These are phyloP conservation scores for Mechanitis mazaeus DNA, from an alignment of 2,888 invertebrate genomes.

Conservation along the genomic window DNA sequence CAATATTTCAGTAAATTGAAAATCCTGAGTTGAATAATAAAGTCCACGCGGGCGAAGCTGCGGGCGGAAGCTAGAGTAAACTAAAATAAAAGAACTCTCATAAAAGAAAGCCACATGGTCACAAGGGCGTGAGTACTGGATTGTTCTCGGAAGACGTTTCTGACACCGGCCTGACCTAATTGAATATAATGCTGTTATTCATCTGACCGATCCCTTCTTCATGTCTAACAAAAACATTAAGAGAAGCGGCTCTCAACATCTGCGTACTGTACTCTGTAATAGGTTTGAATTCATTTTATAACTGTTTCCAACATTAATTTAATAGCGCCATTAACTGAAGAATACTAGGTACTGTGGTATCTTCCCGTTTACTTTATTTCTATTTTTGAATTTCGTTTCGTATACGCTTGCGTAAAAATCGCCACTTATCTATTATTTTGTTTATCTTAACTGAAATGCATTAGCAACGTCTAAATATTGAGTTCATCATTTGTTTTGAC, in stretches of 20 bases:
- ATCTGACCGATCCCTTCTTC: constrained; percentile 49
- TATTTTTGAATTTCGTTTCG: constrained; percentile 30
- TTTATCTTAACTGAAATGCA: constrained; percentile 27
- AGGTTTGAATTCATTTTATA: constrained; percentile 47
- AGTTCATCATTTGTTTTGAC: constrained; percentile 2
- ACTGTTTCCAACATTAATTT: constrained; percentile 60
- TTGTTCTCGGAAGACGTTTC: constrained; percentile 69
- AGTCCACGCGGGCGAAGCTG: too few relatives aligned
- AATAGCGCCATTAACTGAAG: constrained; percentile 50
- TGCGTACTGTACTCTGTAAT: constrained; percentile 27
- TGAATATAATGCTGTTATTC: constrained; percentile 74
- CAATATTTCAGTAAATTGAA: too few relatives aligned
- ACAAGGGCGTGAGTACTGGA: constrained; percentile 60
- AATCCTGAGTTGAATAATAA: too few relatives aligned
- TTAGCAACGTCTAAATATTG: constrained; percentile 4
- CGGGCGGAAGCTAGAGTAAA: too few relatives aligned
- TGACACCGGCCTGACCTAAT: constrained; percentile 71
- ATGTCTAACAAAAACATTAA: constrained; percentile 59
- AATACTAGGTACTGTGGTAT: constrained; percentile 39
- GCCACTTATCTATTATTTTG: constrained; percentile 25
- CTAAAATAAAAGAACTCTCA: not conserved
- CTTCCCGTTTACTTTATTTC: constrained; percentile 34
- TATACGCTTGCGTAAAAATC: constrained; percentile 20
- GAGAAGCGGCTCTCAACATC: constrained; percentile 37
- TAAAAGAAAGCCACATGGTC: constrained; percentile 67